Evolutionary conservation across 23 tunicate species (phyloP).

Genomic region (Halocynthia aurantium): DNA sequence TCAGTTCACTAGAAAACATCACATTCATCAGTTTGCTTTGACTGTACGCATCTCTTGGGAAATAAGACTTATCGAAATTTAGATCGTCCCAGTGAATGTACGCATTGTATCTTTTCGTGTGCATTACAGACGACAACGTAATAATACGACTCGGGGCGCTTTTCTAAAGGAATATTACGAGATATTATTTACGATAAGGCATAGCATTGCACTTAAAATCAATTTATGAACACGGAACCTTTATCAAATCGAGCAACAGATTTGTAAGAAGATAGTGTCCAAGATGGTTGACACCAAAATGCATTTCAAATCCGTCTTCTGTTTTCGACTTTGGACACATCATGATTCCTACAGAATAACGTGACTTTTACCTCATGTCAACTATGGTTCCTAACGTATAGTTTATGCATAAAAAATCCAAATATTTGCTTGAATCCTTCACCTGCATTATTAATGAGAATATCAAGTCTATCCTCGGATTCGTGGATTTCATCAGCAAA

Average conservation of each 20-base stretch:
- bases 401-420: neutral
- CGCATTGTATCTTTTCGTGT: constrained; percentile 17
- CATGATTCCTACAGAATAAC: neutral
- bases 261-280: no score
- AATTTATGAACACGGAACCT: no score
- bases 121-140: constrained; percentile 23
- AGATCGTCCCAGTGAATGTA: constrained; percentile 20
- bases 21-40: constrained; percentile 33
- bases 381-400: neutral
- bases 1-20: constrained; percentile 14
- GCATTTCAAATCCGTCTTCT: no score
- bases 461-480: constrained; percentile 8
- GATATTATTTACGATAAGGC: no score
- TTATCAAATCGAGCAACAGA: no score
- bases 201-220: no score
- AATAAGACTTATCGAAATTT: constrained; percentile 7
- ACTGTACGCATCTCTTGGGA: constrained; percentile 27
- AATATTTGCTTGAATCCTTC: no score
- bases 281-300: no score
- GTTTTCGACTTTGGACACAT: no score
- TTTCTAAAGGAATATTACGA: neutral
- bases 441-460: constrained; percentile 14
- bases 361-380: neutral
- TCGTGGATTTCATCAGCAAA: neutral
- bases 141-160: constrained; percentile 28